Evolutionary conservation across 2,797 vertebrate genomes (phyloP), one percentile per base, ranked within the genome.

Genomic region (Danionella dracula): DNA sequence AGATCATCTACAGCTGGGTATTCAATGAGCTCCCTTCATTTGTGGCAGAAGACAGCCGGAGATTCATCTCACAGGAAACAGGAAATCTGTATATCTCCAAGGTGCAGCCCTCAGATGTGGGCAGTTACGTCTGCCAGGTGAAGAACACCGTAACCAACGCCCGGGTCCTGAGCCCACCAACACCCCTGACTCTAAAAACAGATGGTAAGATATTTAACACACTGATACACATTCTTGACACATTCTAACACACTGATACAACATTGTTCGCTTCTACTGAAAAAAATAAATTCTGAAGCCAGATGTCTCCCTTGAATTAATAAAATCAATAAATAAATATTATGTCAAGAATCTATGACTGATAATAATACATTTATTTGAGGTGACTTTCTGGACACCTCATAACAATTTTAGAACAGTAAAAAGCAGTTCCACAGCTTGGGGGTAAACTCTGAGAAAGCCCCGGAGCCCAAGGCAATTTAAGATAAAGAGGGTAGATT

Each of bases 1-100:
- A 96, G 81, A 94, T 98, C 74, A 88, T 93, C 84, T 98, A 98
- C 80, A 97, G 94, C 74, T 99, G 96, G 96, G 93, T 99, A 23
- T 96, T 99, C 79, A 98, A 98, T 35, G 94, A 96, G 82, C 97
- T 97, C 83, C 95, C 95, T 19, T 96, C 93, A 16, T 97, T 96
- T 68, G 96, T 99, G 78, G 92, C 87, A 9, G 95, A 98, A 84
- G 96, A 99, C 76, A 97, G 94, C 66, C 90, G 96, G n/a, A 92
- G 96, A 21, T 99, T 99, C 87, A 94, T 99, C 83, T 99, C 96
- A 66, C 96, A 98, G 80, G 91, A 93, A 77, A 99, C 93, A 1
- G 96, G 96, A 62, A 98, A 98, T 84, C 90, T 99, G 67, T 99
- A 99, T 78, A 94, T 99, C 81, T 96, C 96, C 16, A 98, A 99